These are phyloP conservation scores for Mastomys natalensis DNA, from an alignment of 2,113 vertebrate species.

Conservation along the genomic window DNA sequence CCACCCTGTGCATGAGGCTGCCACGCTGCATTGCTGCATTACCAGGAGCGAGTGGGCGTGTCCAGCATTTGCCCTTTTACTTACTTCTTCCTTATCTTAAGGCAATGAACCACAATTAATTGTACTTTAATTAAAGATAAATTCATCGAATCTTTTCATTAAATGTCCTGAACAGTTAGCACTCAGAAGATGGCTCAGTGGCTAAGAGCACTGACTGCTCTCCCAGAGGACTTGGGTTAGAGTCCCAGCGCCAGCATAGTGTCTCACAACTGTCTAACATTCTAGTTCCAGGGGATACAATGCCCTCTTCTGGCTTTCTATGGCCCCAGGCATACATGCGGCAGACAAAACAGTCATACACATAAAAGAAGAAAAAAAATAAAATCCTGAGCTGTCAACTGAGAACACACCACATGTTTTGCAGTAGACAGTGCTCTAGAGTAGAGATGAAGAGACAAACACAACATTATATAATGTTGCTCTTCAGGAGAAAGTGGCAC, in stretches of 20 bases:
- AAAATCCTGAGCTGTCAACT: neutral
- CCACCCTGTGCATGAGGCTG: neutral
- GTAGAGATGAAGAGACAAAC: conserved; percentile 26
- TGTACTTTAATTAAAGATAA: conserved; percentile 40
- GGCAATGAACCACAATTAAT: neutral
- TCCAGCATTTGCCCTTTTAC: neutral
- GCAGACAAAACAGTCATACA: neutral
- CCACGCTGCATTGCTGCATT: neutral
- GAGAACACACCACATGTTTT: neutral
- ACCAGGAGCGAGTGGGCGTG: neutral
- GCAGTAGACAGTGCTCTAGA: conserved; percentile 82
- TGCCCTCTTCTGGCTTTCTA: neutral
- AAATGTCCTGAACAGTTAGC: neutral
- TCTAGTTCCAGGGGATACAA: neutral
- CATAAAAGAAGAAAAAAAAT: neutral
- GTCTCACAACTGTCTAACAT: neutral
- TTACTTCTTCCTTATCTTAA: neutral
- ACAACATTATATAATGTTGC: neutral
- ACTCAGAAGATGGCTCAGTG: conserved; percentile 57
- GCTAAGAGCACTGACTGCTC: neutral
- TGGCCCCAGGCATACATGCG: neutral
- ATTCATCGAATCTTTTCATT: neutral
- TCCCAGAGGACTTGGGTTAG: neutral
- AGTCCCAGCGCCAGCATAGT: neutral
- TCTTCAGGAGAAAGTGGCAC: neutral